phyloP scores from a whole-genome alignment of 2,888 invertebrate genomes.

The Catocala sponsa region DNA sequence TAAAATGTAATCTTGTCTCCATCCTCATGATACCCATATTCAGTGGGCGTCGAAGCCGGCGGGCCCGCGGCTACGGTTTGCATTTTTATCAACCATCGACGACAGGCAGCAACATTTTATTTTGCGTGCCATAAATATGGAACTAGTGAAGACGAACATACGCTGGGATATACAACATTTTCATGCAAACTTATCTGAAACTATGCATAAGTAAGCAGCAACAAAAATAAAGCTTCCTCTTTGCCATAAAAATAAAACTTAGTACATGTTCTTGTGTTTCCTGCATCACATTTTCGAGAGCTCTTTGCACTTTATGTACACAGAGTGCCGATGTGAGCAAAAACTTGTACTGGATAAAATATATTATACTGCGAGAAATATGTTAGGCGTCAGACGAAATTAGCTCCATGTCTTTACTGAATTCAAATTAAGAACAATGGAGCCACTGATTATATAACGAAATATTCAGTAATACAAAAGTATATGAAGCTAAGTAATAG shows the following conservation, averaged over 20 bases:
- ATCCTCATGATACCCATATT: conserved; percentile 72
- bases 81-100: conserved; percentile 85
- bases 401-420: conserved; percentile 9
- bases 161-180: conserved; percentile 75
- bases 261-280: conserved; percentile 54
- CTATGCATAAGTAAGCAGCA: conserved; percentile 83
- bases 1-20: conserved; percentile 69
- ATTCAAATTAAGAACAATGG: conserved; percentile 15
- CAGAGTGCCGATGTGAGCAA: conserved; percentile 33
- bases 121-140: conserved; percentile 86
- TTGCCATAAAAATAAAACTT: conserved; percentile 67
- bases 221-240: conserved; percentile 66
- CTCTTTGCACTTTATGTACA: conserved; percentile 46
- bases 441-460: conserved; percentile 5
- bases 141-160: conserved; percentile 77
- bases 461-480: conserved; percentile 2
- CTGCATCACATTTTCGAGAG: conserved; percentile 45
- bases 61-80: conserved; percentile 81
- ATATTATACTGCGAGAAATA: conserved; percentile 8
- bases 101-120: conserved; percentile 83
- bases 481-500: conserved; percentile 14
- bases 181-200: conserved; percentile 84
- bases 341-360: conserved; percentile 31
- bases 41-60: conserved; percentile 68
- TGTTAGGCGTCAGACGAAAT: conserved; percentile 14